Conservation (phyloP, 2,888 invertebrate genomes). For the Lampropteryx suffumata region DNA sequence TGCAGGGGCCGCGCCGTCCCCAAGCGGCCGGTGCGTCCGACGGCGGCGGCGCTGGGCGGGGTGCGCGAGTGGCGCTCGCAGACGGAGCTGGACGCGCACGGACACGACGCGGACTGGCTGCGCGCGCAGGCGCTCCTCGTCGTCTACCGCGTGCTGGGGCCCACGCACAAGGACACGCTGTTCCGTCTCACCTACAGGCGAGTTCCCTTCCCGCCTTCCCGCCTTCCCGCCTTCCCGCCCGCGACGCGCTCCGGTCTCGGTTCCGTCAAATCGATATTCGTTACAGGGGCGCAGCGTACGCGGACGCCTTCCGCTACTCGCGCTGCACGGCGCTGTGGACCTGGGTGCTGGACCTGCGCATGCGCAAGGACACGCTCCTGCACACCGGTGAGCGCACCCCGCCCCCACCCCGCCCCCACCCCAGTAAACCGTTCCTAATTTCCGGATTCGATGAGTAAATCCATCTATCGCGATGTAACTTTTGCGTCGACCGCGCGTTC, state of each 20-base stretch:
- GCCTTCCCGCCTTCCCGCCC: too few species aligned
- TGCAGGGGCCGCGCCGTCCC: conserved; percentile 60
- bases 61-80: conserved; percentile 89
- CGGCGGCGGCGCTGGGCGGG: conserved; percentile 83
- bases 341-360: conserved; percentile 90
- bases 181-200: conserved; percentile 88
- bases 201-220: too few species aligned
- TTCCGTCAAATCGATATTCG: neutral
- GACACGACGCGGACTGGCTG: conserved; percentile 92
- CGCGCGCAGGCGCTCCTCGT: conserved; percentile 94
- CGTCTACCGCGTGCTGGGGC: conserved; percentile 93
- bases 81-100: conserved; percentile 88
- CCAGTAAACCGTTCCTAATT: too few species aligned
- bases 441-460: too few species aligned
- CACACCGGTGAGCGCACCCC: conserved; percentile 41
- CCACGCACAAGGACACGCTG: conserved; percentile 93
- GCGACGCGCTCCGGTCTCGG: neutral
- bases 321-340: conserved; percentile 94
- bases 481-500: too few species aligned
- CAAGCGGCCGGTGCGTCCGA: conserved; percentile 77
- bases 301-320: conserved; percentile 89
- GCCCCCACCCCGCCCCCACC: too few species aligned
- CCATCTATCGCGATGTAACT: too few species aligned
- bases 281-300: conserved; percentile 86
- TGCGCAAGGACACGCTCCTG: conserved; percentile 89